These are phyloP conservation scores for Bujurquina vittata DNA, from an alignment of 2,113 vertebrate genomes.

Conservation along the genomic window DNA sequence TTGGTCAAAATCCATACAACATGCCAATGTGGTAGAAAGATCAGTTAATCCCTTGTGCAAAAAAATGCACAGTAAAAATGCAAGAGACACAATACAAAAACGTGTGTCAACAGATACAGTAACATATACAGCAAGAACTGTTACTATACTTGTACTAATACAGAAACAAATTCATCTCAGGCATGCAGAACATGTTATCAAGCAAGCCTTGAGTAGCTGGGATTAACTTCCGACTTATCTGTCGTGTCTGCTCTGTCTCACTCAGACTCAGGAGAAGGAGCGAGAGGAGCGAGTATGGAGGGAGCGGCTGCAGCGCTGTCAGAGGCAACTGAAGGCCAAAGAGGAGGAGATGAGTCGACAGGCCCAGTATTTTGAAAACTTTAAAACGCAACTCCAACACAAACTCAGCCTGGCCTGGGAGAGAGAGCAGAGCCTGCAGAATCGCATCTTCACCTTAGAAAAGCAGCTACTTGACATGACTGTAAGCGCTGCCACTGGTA, in stretches of 20 bases:
- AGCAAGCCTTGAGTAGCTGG: not conserved
- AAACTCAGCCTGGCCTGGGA: constrained; percentile 76
- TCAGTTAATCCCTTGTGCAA: no score
- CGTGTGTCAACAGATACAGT: not conserved
- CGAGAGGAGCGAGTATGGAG: constrained; percentile 76
- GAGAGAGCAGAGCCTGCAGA: constrained; percentile 77
- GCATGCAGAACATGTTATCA: not conserved
- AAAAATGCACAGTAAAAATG: not conserved
- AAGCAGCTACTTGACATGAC: constrained; percentile 79
- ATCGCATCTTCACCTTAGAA: constrained; percentile 80
- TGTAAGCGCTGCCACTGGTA: constrained; percentile 64
- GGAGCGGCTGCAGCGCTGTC: constrained; percentile 77
- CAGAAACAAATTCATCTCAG: not conserved
- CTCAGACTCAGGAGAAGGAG: constrained; percentile 81
- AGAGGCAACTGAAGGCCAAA: constrained; percentile 81
- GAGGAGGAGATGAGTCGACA: constrained; percentile 85
- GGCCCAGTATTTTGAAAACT: constrained; percentile 84
- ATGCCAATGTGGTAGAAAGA: not conserved
- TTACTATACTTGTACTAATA: not conserved
- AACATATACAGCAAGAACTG: not conserved
- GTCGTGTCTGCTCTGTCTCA: not conserved
- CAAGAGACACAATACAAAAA: not conserved
- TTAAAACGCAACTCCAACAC: constrained; percentile 80
- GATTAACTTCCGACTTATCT: not conserved
- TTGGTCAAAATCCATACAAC: not conserved